Conservation (phyloP, 2,888 invertebrate genomes). For the Biston stratarius region DNA sequence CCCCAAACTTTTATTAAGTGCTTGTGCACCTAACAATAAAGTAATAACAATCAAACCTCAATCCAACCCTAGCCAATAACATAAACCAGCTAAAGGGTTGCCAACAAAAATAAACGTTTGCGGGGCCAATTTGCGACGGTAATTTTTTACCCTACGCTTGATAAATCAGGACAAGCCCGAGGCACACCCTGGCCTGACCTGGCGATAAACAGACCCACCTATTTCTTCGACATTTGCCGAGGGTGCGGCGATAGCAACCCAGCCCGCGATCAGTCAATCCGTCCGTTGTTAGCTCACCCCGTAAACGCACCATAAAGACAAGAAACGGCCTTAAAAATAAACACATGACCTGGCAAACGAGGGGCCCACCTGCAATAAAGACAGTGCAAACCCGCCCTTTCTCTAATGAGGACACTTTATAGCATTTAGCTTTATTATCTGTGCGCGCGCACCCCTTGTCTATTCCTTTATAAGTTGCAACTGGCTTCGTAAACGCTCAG, state of each 20-base stretch:
- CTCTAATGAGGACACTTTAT: slow-evolving; percentile 83
- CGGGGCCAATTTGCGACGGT: slow-evolving; percentile 65
- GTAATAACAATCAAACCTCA: slow-evolving; percentile 39
- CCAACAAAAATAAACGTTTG: slow-evolving; percentile 57
- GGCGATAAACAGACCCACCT: slow-evolving; percentile 68
- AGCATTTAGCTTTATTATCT: slow-evolving; percentile 79
- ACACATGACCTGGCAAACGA: slow-evolving; percentile 80
- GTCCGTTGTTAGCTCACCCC: slow-evolving; percentile 68
- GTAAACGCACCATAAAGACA: slow-evolving; percentile 77
- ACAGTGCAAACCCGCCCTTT: slow-evolving; percentile 76
- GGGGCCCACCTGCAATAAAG: slow-evolving; percentile 77
- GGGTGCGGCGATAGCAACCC: slow-evolving; percentile 70
- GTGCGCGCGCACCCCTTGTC: slow-evolving; percentile 80
- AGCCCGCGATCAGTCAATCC: slow-evolving; percentile 72
- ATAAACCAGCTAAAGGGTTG: slow-evolving; percentile 46
- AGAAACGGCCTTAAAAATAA: slow-evolving; percentile 81
- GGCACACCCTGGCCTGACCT: slow-evolving; percentile 73
- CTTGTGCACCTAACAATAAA: slow-evolving; percentile 47
- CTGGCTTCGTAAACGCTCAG: slow-evolving; percentile 63
- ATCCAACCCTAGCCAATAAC: slow-evolving; percentile 36
- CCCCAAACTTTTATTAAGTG: slow-evolving; percentile 42
- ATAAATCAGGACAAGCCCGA: slow-evolving; percentile 75
- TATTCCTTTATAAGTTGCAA: slow-evolving; percentile 72
- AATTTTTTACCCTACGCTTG: slow-evolving; percentile 63
- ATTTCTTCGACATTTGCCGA: slow-evolving; percentile 74